Conservation (phyloP, 64 coral and sea anemone genomes). For the Dendrophyllia cribrosa region DNA sequence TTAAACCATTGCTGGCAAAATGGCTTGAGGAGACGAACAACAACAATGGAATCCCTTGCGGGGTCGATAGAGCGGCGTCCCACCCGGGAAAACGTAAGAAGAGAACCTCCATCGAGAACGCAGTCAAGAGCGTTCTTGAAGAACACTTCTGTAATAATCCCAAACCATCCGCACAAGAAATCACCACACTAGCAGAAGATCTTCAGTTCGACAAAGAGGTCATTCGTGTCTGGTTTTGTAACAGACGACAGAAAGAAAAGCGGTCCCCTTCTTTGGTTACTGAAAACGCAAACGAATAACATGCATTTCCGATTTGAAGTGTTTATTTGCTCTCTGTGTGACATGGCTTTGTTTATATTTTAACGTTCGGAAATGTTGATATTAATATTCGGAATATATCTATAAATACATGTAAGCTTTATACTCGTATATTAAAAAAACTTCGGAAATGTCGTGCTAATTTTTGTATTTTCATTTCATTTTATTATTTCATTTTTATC, state of each 20-base stretch:
- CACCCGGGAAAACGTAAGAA: conserved; percentile 59
- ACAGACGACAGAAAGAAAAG: conserved; percentile 80
- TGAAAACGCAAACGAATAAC: not conserved
- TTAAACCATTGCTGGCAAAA: conserved; percentile 84
- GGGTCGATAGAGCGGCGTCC: not conserved
- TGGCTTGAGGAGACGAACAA: conserved; percentile 70
- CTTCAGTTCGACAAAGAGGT: conserved; percentile 76
- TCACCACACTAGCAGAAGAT: conserved; percentile 40
- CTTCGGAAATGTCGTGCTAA: not conserved
- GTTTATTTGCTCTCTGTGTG: not conserved
- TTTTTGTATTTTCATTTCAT: not conserved
- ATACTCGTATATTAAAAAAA: not conserved
- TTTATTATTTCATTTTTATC: not conserved
- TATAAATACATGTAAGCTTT: not conserved
- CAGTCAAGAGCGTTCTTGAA: conserved; percentile 58
- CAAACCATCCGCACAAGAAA: conserved; percentile 59
- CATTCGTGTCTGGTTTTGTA: conserved; percentile 85
- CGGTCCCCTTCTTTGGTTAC: not conserved
- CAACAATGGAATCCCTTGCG: not conserved
- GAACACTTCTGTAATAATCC: conserved; percentile 55
- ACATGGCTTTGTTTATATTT: not conserved
- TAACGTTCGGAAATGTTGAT: not conserved
- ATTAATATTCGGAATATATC: conserved; percentile 9
- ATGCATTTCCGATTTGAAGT: not conserved
- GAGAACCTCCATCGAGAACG: conserved; percentile 71